Base-by-base conservation (phyloP, 2,113 vertebrate genomes). In the Corydoras maculifer region DNA sequence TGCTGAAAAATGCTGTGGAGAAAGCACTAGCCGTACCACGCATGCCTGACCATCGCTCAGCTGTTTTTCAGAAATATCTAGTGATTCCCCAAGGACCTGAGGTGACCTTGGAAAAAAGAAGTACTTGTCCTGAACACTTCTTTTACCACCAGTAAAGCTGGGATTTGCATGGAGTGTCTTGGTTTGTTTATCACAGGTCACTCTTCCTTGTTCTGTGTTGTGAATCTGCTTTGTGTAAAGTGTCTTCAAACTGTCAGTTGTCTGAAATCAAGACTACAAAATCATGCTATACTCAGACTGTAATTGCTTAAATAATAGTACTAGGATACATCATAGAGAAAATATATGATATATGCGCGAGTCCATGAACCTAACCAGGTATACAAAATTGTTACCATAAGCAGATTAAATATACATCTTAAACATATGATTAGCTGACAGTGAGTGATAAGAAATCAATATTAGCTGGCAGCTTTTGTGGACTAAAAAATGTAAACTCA, bases 1-100 rank as follows among this genome's bases (percentile, higher is more conserved):
- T 78, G 72, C 78, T 78, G 63, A 79, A 48, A 73, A 69, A 60
- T 77, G 61, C 64, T 3, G 11, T 58, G 62, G 68, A 32, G 72
- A 69, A 35, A 58, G 69, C 18, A 25, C 72, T 30, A 68, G 65
- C 57, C 48, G 72, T 30, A 59, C 30, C 18, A 12, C 15, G 48
- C 63, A 59, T 71, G 59, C 69, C 53, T 65, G 67, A 77, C 68
- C 32, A 18, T 35, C 62, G 11, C 51, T 55, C 31, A 61, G 60
- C 64, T 35, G 58, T 49, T 15, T 58, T 31, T 58, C 55, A 13
- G 64, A 67, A 73, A 50, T 58, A 32, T 58, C 48, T 43, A 63
- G 63, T 63, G 49, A 74, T 70, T 63, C 53, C 9, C 31, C 58
- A n/a, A 62, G 43, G 54, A 57, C 58, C 54, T 75, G 49, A 57